Evolutionary conservation across 2,797 vertebrate species (phyloP), one percentile per base, ranked within the genome.

Genomic region (Coilia nasus): DNA sequence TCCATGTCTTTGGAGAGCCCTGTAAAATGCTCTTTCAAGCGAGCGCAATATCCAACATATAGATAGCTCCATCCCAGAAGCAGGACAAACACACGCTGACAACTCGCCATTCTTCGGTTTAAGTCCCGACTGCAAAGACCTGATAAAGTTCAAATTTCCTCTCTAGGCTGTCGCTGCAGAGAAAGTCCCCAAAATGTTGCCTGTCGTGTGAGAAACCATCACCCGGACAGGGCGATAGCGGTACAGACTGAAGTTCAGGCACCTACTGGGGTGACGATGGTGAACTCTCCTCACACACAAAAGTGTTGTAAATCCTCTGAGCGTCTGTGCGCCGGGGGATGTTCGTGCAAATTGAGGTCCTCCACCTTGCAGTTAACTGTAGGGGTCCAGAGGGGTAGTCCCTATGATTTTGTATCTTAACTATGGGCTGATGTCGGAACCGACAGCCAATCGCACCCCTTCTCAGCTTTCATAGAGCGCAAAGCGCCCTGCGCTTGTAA

Each of bases 61-160:
- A 96, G 87, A 90, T 92, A 95, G 89, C 94, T 93, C 96, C 96
- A 97, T 87, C 94, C 95, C 88, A 96, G 93, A 54, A 97, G 95
- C 87, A 97, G 89, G 59, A 97, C 83, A 85, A 95, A 88, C 87
- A 93, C 35, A 67, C 91, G 91, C 44, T 88, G 89, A 84, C 82
- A 89, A 4, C 91, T 84, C 83, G 95, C 96, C 98, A 98, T 98
- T 88, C 85, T 91, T 21, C 85, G 47, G 10, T 28, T 80, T 3
- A 12, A 78, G 71, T 78, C 71, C 71, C 71, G 71, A 41, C 17
- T 78, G 35, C 31, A 78, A 35, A 60, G 19, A 2, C 62, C 84
- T 44, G 67, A 59, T 28, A n/a, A 82, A 23, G 14, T 35, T 50
- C 75, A 44, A 46, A 81, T 41, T 9, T 62, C 28, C 62, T 57